These are phyloP conservation scores for Nyctibius bracteatus DNA, from an alignment of 2,113 vertebrate genomes.

Conservation along the genomic window DNA sequence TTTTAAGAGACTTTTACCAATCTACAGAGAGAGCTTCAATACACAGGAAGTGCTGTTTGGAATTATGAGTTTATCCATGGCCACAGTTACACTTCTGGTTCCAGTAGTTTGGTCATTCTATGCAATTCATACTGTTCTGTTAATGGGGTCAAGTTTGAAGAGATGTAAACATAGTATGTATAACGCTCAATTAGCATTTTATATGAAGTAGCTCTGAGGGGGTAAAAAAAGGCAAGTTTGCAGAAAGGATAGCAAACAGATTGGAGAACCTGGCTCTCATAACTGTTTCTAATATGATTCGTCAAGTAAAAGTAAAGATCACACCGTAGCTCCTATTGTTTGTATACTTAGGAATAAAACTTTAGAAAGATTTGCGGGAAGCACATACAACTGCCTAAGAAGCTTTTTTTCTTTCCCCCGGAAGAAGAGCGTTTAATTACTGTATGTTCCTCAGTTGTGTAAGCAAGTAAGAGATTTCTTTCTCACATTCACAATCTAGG, in stretches of 20 bases:
- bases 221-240: neutral
- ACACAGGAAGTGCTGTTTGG: neutral
- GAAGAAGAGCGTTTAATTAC: neutral
- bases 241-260: neutral
- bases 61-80: neutral
- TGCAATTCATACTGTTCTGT: neutral
- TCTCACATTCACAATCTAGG: neutral
- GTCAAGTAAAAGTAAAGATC: neutral
- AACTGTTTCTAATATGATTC: neutral
- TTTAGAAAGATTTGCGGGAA: neutral
- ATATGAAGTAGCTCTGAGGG: neutral
- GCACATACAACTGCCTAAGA: neutral
- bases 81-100: neutral
- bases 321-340: neutral
- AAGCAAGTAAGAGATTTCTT: neutral
- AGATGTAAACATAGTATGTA: accelerated
- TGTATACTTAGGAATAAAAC: neutral
- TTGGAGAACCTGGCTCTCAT: neutral
- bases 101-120: neutral
- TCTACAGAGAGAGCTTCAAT: neutral
- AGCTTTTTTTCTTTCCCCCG: neutral
- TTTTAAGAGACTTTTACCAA: neutral
- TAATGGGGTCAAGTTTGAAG: neutral
- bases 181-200: neutral
- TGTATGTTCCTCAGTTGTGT: neutral